Evolutionary conservation across 1,140 invertebrate genomes (phyloP), one percentile per base, ranked within the genome.

Genomic region (Bursaphelenchus mucronatus): DNA sequence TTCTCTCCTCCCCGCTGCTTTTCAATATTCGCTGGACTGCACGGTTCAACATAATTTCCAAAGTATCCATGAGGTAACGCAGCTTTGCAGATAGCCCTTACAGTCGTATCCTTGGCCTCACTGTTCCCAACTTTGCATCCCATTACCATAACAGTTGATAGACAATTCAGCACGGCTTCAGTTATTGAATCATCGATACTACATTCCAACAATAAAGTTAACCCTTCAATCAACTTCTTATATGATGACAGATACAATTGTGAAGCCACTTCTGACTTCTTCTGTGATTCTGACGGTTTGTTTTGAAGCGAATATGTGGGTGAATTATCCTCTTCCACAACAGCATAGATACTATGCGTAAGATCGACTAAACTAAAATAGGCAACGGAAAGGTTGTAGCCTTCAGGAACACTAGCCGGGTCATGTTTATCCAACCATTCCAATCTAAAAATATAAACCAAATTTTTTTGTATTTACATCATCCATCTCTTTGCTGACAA

Each of bases 391-490:
- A 97, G 89, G 43, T 92, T 91, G 85, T 97, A 97, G 8, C 93
- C 93, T 71, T 96, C 92, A 11, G 90, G 90, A 69, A 96, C 89
- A 44, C 86, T 83, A 0, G 92, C 92, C n/a, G 92, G 89, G 74
- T 97, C 94, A 8, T 89, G 86, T 82, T 94, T 92, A 75, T 97
- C 94, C 70, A 94, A 82, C 88, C 94, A 90, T 82, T 97, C 94
- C 74, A 96, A 85, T 81, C 91, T 95, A 81, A 54, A 86, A 83
- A 52, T n/a, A 43, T 59, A n/a, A n/a, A 59, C 2, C 57, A 45
- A 43, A 11, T 3, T 3, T 11, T 39, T 15, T 50, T n/a, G 3
- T 58, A 63, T 64, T 76, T 50, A 69, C 69, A 74, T 40, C 47
- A 74, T 54, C 21, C 50, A 72, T 10, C 64, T 55, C 45, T 76